Percentiles rank a stretch among this genome's conserved stretches.
Conservation (phyloP, 2,888 invertebrate genomes). For the Drosophila flavopinicola region DNA sequence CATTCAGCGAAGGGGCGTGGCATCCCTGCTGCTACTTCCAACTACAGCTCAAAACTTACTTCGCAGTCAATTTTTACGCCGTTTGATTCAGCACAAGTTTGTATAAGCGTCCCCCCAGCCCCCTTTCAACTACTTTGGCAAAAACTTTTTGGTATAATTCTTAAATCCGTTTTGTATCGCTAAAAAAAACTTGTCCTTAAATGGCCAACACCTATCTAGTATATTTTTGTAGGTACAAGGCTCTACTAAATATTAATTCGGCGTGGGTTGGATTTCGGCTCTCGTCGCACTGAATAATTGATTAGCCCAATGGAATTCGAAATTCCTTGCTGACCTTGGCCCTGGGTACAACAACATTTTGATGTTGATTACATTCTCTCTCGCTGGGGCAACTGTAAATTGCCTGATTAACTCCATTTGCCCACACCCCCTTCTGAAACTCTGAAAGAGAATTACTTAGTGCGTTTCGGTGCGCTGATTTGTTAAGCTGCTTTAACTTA, state of each 20-base stretch:
- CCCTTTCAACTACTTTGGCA: not conserved
- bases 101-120: conserved; percentile 33
- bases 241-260: conserved; percentile 37
- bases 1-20: conserved; percentile 47
- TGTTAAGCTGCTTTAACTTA: not conserved
- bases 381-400: conserved; percentile 47
- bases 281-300: conserved; percentile 57
- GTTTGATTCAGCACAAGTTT: conserved; percentile 76
- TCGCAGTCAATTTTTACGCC: conserved; percentile 71
- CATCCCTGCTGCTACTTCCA: conserved; percentile 51
- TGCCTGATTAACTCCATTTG: conserved; percentile 60
- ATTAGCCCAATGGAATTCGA: conserved; percentile 55
- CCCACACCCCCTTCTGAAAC: not conserved
- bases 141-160: conserved; percentile 44
- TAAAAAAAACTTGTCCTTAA: conserved; percentile 44
- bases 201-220: conserved; percentile 11
- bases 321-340: conserved; percentile 72
- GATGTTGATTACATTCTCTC: conserved; percentile 69
- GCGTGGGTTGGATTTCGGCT: not conserved
- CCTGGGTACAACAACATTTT: conserved; percentile 40
- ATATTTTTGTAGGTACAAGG: not conserved
- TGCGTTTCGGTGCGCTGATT: conserved; percentile 6
- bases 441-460: conserved; percentile 4
- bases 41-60: conserved; percentile 55
- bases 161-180: conserved; percentile 66